These are phyloP conservation scores for Chiloscyllium punctatum DNA, from an alignment of 2,797 vertebrate genomes.

Conservation along the genomic window DNA sequence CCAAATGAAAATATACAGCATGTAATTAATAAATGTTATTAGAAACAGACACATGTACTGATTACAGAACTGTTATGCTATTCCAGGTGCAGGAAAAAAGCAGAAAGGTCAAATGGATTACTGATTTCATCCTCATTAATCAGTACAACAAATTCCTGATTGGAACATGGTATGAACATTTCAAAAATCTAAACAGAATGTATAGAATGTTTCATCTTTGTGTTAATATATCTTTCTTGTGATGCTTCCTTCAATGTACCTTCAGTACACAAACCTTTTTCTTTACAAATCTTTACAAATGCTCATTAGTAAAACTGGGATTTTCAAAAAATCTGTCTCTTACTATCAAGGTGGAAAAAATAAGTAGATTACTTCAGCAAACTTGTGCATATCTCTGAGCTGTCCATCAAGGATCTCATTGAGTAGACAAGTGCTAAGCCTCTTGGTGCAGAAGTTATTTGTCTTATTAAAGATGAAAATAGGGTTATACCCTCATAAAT, in stretches of 20 bases:
- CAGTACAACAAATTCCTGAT: constrained; percentile 43
- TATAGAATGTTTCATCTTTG: neutral
- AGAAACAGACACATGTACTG: neutral
- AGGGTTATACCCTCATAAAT: neutral
- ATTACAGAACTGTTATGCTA: neutral
- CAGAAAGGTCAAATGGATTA: constrained; percentile 42
- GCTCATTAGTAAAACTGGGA: neutral
- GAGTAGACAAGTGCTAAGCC: neutral
- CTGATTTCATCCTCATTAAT: constrained; percentile 42
- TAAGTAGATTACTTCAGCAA: neutral
- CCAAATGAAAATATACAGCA: neutral
- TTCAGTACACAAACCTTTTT: neutral
- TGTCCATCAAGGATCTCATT: neutral
- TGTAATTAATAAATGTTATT: neutral
- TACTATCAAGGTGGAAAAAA: neutral
- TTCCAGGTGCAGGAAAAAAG: constrained; percentile 41
- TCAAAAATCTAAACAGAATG: neutral
- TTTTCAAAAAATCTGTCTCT: neutral
- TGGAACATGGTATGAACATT: constrained; percentile 40
- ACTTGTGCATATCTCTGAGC: neutral
- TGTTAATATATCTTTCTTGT: too few species aligned
- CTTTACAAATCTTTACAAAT: too few species aligned
- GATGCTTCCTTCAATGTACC: neutral
- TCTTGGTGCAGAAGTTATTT: neutral
- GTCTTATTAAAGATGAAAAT: neutral